Evolutionary conservation across 2,797 vertebrate species (phyloP).

Genomic region (Anableps anableps): DNA sequence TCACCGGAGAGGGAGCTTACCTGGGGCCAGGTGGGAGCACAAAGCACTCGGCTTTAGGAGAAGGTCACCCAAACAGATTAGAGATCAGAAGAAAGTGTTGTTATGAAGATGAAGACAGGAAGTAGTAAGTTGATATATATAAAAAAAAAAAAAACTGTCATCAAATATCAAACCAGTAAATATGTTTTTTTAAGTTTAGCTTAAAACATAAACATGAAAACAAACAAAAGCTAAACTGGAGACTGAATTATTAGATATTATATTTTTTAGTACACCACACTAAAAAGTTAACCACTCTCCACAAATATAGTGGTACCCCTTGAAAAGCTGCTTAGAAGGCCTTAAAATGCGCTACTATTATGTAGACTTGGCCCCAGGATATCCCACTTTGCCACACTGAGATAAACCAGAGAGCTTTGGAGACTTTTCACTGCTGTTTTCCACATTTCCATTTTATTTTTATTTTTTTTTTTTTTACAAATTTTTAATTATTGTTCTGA

Average conservation of each 20-base stretch:
- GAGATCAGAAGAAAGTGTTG: constrained; percentile 50
- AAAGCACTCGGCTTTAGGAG: constrained; percentile 63
- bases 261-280: neutral
- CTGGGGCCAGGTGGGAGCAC: constrained; percentile 80
- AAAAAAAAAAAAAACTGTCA: neutral
- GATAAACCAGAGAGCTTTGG: neutral
- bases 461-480: too few species aligned
- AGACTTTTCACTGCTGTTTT: neutral
- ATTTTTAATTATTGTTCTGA: neutral
- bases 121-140: neutral
- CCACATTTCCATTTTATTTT: neutral
- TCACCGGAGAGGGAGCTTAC: constrained; percentile 75
- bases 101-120: neutral
- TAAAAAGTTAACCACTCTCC: neutral
- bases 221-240: neutral
- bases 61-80: constrained; percentile 67
- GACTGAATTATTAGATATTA: neutral
- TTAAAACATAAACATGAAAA: neutral
- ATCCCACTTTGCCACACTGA: neutral
- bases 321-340: too few species aligned
- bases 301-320: neutral
- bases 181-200: neutral
- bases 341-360: neutral
- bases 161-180: neutral
- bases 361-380: neutral